Evolutionary conservation across 2,888 invertebrate species (phyloP), one percentile per base, ranked within the genome.

Genomic region (Pristionchus exspectatus): DNA sequence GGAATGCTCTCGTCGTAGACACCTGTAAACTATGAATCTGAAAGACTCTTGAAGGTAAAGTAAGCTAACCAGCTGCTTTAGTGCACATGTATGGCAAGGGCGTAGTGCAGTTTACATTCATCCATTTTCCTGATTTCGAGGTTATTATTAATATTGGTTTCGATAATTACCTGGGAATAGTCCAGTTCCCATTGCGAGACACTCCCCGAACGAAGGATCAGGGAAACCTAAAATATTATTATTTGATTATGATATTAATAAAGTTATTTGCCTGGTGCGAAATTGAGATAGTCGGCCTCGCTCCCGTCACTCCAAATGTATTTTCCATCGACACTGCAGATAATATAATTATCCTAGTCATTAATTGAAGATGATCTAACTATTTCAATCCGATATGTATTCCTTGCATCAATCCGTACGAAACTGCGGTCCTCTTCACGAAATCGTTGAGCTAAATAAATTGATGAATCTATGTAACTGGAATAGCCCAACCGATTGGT

Each of bases 221-320:
- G 77, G 77, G 30, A 77, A 77, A 10, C 77, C 77, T 77, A 44
- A 44, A 44, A 44, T 9, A 9, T 44, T 44, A 5, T 44, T 44
- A 44, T 5, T 5, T 5, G 9, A 44, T 5, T 44, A 44, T 44
- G 9, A 44, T 12, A 18, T 21, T 44, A 16, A 33, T 21, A 66
- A 66, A n/a, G n/a, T n/a, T 66, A 10, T 21, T n/a, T 33, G 24
- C 77, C 77, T 27, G 77, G 77, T 9, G 77, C 77, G 12, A 77
- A 77, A n/a, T 77, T 44, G 21, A 24, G 18, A 21, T 77, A 77
- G 21, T 77, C 77, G 10, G n/a, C n/a, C 18, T 38, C 77, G 18
- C 44, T 77, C 4, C 77, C 44, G 21, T 77, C 77, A 38, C 77
- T 77, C 77, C 77, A 77, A 5, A 77, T 33, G 18, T 77, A 77